Conservation (phyloP, 2,888 invertebrate species). For the Pardosa pseudoannulata region DNA sequence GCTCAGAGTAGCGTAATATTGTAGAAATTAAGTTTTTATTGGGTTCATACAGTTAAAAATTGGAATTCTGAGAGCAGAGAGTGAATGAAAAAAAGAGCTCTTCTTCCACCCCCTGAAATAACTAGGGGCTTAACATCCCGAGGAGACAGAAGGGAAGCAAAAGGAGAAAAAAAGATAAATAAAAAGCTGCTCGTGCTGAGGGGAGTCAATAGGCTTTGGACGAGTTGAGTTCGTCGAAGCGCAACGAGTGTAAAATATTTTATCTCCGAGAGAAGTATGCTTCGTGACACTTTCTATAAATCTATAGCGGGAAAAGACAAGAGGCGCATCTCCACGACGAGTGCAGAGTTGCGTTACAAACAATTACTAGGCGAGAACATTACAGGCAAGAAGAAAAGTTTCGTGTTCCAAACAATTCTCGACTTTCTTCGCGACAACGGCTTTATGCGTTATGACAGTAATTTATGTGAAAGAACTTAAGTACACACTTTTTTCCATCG, state of each 20-base stretch:
- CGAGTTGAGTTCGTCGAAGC: slow-evolving; percentile 65
- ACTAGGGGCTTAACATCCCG: slow-evolving; percentile 53
- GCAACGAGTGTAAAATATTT: slow-evolving; percentile 69
- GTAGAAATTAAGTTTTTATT: slow-evolving; percentile 40
- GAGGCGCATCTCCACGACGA: slow-evolving; percentile 63
- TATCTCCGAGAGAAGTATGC: slow-evolving; percentile 31
- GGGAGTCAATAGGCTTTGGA: slow-evolving; percentile 51
- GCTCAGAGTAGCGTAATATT: slow-evolving; percentile 22
- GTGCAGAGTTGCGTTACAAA: slow-evolving; percentile 73
- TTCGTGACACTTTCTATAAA: slow-evolving; percentile 64
- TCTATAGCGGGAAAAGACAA: slow-evolving; percentile 50
- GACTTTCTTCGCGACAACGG: slow-evolving; percentile 72
- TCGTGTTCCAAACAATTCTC: slow-evolving; percentile 63
- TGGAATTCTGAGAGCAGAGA: slow-evolving; percentile 14
- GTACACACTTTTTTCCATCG: slow-evolving; percentile 63
- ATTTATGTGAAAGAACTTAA: slow-evolving; percentile 73
- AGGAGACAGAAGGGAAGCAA: not conserved
- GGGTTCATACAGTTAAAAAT: slow-evolving; percentile 50
- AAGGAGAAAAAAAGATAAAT: not conserved
- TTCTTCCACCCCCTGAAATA: slow-evolving; percentile 33
- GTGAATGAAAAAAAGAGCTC: not conserved
- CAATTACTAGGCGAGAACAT: slow-evolving; percentile 72
- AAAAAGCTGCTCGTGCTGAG: slow-evolving; percentile 17
- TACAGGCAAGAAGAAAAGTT: slow-evolving; percentile 59
- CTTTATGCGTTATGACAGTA: slow-evolving; percentile 73